Evolutionary conservation across 2,797 vertebrate species (phyloP).

Genomic region (Xyrichtys novacula): DNA sequence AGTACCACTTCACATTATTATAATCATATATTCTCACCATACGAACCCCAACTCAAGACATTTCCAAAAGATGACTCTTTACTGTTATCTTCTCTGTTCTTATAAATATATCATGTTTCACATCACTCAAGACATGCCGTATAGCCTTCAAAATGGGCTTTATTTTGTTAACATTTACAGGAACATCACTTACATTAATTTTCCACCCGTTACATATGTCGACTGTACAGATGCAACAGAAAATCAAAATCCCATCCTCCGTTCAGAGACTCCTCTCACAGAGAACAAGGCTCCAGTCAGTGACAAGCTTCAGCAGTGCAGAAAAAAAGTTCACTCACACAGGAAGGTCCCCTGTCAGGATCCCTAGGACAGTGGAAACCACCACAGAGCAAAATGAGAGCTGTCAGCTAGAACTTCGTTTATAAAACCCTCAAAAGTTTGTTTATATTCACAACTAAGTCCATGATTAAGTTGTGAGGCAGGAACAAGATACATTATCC

Average conservation of each 20-base stretch:
- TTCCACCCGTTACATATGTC: constrained; percentile 81
- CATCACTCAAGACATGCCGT: constrained; percentile 18
- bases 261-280: constrained; percentile 65
- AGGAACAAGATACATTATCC: constrained; percentile 47
- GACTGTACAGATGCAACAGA: constrained; percentile 83
- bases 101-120: not conserved
- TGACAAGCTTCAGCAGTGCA: constrained; percentile 77
- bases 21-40: not conserved
- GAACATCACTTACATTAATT: constrained; percentile 86
- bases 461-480: constrained; percentile 36
- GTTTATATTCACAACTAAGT: constrained; percentile 43
- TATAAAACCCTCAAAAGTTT: constrained; percentile 45
- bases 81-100: not conserved
- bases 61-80: not conserved
- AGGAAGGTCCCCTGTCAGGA: constrained; percentile 55
- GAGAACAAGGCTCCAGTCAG: constrained; percentile 69
- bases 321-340: constrained; percentile 64
- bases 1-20: not conserved
- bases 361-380: constrained; percentile 58
- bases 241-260: constrained; percentile 58
- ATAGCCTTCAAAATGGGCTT: constrained; percentile 83
- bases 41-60: not conserved
- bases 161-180: constrained; percentile 88
- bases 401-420: constrained; percentile 47
- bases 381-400: constrained; percentile 53